Percentiles rank a stretch among this genome's conserved stretches.
Conservation (phyloP, 92 coral and sea anemone species). For the Umimayanthus kanabou region DNA sequence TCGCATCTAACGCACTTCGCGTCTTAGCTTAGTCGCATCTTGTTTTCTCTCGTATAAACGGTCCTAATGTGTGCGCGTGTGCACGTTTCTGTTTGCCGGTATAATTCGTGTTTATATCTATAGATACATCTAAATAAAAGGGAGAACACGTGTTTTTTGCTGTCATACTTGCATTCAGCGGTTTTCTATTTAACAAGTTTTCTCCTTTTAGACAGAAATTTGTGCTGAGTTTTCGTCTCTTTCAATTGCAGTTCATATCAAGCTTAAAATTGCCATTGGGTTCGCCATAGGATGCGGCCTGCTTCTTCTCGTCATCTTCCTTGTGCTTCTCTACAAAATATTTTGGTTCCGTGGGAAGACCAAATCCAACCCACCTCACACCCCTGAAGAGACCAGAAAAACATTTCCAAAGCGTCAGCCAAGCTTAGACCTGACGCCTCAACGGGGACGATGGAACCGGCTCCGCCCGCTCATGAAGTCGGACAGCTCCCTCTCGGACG, state of each 20-base stretch:
- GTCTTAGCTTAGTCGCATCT: too few relatives aligned
- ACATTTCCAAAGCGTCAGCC: constrained; percentile 50
- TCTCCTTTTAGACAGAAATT: background rate
- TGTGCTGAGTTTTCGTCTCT: background rate
- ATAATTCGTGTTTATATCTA: too few relatives aligned
- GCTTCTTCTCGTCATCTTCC: constrained; percentile 60
- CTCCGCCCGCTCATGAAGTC: constrained; percentile 86
- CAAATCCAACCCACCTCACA: background rate
- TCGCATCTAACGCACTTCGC: too few relatives aligned
- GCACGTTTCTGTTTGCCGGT: too few relatives aligned
- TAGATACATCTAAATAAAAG: too few relatives aligned
- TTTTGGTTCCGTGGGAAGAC: constrained; percentile 56
- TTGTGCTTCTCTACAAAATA: constrained; percentile 76
- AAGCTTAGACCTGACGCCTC: constrained; percentile 52
- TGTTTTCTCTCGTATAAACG: too few relatives aligned
- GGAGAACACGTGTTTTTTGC: too few relatives aligned
- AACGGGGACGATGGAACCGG: constrained; percentile 63
- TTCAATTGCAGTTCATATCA: constrained; percentile 60
- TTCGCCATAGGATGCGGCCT: constrained; percentile 76
- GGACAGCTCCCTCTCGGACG: constrained; percentile 92
- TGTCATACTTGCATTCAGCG: too few relatives aligned
- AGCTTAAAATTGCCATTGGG: constrained; percentile 77
- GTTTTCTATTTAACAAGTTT: too few relatives aligned
- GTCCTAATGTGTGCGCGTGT: too few relatives aligned
- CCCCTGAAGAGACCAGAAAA: constrained; percentile 41